Conservation (phyloP, 2,888 invertebrate genomes). For the Lepas anatifera region DNA sequence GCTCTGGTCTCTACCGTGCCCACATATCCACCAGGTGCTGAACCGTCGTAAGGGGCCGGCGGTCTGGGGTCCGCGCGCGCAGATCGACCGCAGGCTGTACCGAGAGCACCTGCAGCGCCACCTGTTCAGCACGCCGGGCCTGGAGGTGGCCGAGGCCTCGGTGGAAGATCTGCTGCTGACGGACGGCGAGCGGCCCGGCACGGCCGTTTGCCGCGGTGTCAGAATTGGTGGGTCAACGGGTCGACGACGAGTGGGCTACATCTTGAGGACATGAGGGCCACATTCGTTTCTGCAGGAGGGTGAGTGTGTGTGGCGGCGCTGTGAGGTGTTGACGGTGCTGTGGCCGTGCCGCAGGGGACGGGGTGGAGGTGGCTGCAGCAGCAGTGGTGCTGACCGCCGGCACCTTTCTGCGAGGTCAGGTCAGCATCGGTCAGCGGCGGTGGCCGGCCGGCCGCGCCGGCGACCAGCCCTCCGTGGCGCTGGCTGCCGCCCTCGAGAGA, state of each 20-base stretch:
- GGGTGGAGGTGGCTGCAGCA: constrained; percentile 34
- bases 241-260: too few relatives aligned
- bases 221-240: too few relatives aligned
- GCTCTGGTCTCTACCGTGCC: too few relatives aligned
- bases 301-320: too few relatives aligned
- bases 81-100: constrained; percentile 71
- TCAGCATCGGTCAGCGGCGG: constrained; percentile 63
- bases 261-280: too few relatives aligned
- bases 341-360: background rate
- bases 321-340: too few relatives aligned
- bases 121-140: constrained; percentile 48
- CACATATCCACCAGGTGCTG: constrained; percentile 49
- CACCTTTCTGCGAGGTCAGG: constrained; percentile 72
- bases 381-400: constrained; percentile 74
- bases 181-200: constrained; percentile 28
- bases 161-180: constrained; percentile 65
- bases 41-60: constrained; percentile 73
- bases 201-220: background rate
- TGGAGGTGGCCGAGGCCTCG: constrained; percentile 53
- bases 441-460: constrained; percentile 69
- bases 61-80: constrained; percentile 77
- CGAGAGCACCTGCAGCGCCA: constrained; percentile 60
- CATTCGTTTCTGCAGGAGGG: too few relatives aligned
- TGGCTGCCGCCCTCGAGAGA: constrained; percentile 57
- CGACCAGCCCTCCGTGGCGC: constrained; percentile 60